Evolutionary conservation across 2,113 vertebrate species (phyloP).

Genomic region (Pseudorasbora parva): DNA sequence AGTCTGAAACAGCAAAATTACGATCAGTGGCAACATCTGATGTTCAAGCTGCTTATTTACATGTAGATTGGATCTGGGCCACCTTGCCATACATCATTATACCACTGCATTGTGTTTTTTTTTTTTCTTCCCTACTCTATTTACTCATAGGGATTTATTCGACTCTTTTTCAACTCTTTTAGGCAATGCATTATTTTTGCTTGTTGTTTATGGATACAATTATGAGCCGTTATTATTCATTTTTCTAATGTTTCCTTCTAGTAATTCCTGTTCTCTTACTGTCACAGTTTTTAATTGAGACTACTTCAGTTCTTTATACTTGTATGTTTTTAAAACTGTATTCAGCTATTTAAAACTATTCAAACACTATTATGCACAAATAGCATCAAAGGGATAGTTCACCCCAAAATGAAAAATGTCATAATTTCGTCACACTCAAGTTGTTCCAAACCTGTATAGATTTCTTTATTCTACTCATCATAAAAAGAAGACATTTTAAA

Average conservation of each 20-base stretch:
- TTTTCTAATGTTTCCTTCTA: neutral
- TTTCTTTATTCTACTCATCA: too few relatives aligned
- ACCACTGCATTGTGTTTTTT: neutral
- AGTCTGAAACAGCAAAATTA: neutral
- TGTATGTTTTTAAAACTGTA: neutral
- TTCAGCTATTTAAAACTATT: neutral
- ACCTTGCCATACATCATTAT: slow-evolving; percentile 42
- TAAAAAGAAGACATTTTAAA: too few relatives aligned
- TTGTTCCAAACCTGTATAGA: too few relatives aligned
- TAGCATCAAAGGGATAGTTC: too few relatives aligned
- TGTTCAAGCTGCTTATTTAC: slow-evolving; percentile 42
- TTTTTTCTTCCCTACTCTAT: neutral
- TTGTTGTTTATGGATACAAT: neutral
- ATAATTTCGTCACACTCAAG: too few relatives aligned
- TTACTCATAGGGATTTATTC: neutral
- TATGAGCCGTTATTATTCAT: neutral
- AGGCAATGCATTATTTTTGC: neutral
- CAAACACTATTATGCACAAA: neutral
- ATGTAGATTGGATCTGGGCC: slow-evolving; percentile 55
- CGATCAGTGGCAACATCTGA: neutral
- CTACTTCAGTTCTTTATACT: neutral
- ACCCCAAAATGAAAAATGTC: too few relatives aligned
- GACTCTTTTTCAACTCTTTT: neutral
- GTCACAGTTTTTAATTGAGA: neutral
- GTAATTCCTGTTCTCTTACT: neutral